A percentile compares a stretch with the other conserved stretches of the same genome.
Evolutionary conservation across 2,888 invertebrate species (phyloP).

Genomic region (Lampropteryx suffumata): DNA sequence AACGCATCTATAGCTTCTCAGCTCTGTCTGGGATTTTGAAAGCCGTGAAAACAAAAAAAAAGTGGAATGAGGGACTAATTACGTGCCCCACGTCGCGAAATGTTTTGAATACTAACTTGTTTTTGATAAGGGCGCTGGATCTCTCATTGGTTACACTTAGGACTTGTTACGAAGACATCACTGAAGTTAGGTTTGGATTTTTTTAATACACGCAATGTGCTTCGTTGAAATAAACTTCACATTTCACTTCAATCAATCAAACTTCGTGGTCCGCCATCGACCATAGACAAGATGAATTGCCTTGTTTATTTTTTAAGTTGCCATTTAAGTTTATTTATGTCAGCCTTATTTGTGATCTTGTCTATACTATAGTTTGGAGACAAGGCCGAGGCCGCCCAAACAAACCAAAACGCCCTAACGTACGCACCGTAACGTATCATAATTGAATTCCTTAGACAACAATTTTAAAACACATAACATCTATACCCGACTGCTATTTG

Average conservation of each 20-base stretch:
- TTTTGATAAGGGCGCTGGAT: constrained; percentile 35
- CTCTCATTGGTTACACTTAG: constrained; percentile 48
- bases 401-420: too few relatives aligned
- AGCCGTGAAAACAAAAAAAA: constrained; percentile 55
- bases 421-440: too few relatives aligned
- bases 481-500: too few relatives aligned
- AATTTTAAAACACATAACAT: too few relatives aligned
- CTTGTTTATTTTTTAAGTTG: background rate
- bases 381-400: too few relatives aligned
- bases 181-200: constrained; percentile 44
- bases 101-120: constrained; percentile 51
- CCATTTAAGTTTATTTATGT: background rate
- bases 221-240: constrained; percentile 31
- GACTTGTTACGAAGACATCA: constrained; percentile 52
- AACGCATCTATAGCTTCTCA: constrained; percentile 55
- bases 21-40: constrained; percentile 58
- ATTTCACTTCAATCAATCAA: constrained; percentile 47
- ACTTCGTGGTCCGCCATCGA: constrained; percentile 67
- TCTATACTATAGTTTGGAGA: too few relatives aligned
- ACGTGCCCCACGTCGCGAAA: constrained; percentile 60
- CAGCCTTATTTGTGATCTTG: too few relatives aligned
- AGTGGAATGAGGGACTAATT: constrained; percentile 64
- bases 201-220: constrained; percentile 57
- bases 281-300: constrained; percentile 36
- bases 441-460: too few relatives aligned